Evolutionary conservation across 2,888 invertebrate species (phyloP).

Genomic region (Neocrepidodera transversa): DNA sequence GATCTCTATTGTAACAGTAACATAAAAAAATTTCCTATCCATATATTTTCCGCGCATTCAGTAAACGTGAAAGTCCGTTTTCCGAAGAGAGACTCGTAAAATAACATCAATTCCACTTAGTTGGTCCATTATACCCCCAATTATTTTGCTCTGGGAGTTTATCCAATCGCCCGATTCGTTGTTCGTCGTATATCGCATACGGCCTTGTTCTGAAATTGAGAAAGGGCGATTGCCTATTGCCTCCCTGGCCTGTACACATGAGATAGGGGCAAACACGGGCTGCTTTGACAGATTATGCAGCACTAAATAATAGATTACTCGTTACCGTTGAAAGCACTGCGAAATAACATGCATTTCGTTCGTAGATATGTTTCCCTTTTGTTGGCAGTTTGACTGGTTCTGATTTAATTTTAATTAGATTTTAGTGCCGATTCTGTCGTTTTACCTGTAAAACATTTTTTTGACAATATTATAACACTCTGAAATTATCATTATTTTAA

Average conservation of each 20-base stretch:
- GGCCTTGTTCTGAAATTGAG: too few species aligned
- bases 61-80: neutral
- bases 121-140: slow-evolving; percentile 50
- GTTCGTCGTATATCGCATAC: slow-evolving; percentile 24
- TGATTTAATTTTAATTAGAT: too few species aligned
- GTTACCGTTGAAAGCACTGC: slow-evolving; percentile 43
- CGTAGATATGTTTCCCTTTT: neutral
- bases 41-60: too few species aligned
- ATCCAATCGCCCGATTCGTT: slow-evolving; percentile 42
- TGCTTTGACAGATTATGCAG: slow-evolving; percentile 57
- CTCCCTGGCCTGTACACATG: slow-evolving; percentile 48
- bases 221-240: slow-evolving; percentile 29
- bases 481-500: too few species aligned
- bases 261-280: slow-evolving; percentile 54
- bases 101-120: slow-evolving; percentile 50
- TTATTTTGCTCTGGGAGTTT: slow-evolving; percentile 48
- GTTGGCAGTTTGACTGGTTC: neutral
- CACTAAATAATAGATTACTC: slow-evolving; percentile 55
- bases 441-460: too few species aligned
- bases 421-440: too few species aligned
- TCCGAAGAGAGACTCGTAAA: slow-evolving; percentile 38
- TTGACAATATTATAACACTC: too few species aligned
- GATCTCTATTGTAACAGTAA: too few species aligned
- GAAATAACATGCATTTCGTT: slow-evolving; percentile 36
- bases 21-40: too few species aligned